Evolutionary conservation across 2,797 vertebrate genomes (phyloP), one percentile per base, ranked within the genome.

Genomic region (Pipistrellus nathusii): DNA sequence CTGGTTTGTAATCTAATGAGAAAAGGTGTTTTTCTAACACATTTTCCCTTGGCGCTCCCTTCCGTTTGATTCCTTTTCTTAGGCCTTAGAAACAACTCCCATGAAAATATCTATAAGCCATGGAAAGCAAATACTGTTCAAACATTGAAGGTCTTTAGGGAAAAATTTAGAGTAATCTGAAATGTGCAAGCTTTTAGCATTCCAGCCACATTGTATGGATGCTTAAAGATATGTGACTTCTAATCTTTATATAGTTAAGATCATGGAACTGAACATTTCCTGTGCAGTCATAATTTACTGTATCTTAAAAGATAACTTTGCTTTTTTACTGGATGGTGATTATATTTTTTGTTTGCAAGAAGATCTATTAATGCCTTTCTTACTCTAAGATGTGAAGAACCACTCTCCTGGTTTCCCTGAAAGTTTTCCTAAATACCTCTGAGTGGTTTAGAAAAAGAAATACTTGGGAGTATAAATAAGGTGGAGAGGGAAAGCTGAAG

Each of bases 11-110:
- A 90, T 69, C 44, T 59, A 80, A 68, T 57, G 27, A 77, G 69
- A 57, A 76, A 88, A 82, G 15, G 3, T 64, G 62, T 85, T 93
- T 91, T 73, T 38, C 38, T 86, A 89, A 71, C 68, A 91, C 15
- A 83, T 71, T 84, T 91, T 38, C 3, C 13, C 30, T 8, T 75
- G 14, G 44, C 3, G 1, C 64, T 73, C 68, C 30, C 11, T 80
- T 87, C 1, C 1, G 3, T 41, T 76, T 20, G 21, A 17, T 44
- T 89, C n/a, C 2, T 92, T 89, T 78, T 73, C 66, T 78, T n/a
- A 57, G 38, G 23, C 6, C 3, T 94, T 89, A 84, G 81, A 89
- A 94, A 44, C 21, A 72, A 32, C 2, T 23, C 57, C 68, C 2
- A 9, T 48, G 44, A n/a, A 69, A n/a, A 32, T 68, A 72, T 32